Evolutionary conservation across 2,888 invertebrate genomes (phyloP).

Genomic region (Erannis defoliaria): DNA sequence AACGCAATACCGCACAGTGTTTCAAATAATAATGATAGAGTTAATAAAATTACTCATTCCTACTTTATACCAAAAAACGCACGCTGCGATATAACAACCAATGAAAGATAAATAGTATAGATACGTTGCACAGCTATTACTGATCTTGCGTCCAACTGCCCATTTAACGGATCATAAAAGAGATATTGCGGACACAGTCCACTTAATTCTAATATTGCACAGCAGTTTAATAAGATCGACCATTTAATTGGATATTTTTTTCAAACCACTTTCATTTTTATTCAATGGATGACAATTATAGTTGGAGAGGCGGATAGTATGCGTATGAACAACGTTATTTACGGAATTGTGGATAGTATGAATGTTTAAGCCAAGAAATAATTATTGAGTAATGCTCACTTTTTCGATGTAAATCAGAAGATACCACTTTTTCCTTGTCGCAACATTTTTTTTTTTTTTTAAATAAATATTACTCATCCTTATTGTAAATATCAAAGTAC

Average conservation of each 20-base stretch:
- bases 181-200: slow-evolving; percentile 31
- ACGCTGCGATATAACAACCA: background rate
- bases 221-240: slow-evolving; percentile 25
- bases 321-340: background rate
- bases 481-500: no score
- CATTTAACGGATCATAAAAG: slow-evolving; percentile 30
- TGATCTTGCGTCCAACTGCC: slow-evolving; percentile 1
- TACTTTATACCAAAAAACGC: background rate
- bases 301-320: slow-evolving; percentile 6
- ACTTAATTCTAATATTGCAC: slow-evolving; percentile 27
- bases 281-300: slow-evolving; percentile 21
- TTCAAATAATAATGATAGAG: no score
- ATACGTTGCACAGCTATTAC: background rate
- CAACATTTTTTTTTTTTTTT: no score
- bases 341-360: background rate
- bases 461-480: no score
- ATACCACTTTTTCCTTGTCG: no score
- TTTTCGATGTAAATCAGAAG: no score
- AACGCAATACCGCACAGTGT: no score
- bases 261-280: slow-evolving; percentile 39
- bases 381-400: no score
- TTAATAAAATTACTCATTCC: no score
- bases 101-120: slow-evolving; percentile 1
- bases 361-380: no score
- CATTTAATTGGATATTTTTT: slow-evolving; percentile 33